Percentiles rank a stretch among this genome's conserved stretches.
These are phyloP conservation scores for Pocota personata DNA, from an alignment of 2,888 invertebrate species.

Conservation along the genomic window DNA sequence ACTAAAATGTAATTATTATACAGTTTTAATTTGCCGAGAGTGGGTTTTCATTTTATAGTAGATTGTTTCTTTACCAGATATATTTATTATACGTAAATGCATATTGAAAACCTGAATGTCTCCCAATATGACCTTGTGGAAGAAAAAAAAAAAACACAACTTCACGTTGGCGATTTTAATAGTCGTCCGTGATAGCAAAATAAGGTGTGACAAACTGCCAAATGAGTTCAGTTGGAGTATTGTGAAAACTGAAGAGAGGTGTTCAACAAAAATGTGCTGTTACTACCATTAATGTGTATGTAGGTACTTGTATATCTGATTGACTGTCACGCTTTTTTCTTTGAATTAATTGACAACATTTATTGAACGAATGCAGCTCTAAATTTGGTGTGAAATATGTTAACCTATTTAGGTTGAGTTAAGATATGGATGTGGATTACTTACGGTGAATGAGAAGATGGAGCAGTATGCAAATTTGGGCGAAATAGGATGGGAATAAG, in stretches of 20 bases:
- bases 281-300: neutral
- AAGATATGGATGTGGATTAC: neutral
- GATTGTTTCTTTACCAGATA: constrained; percentile 1
- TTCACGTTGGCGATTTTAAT: neutral
- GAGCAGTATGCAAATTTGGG: too few species aligned
- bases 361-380: constrained; percentile 7
- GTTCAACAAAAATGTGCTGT: constrained; percentile 1
- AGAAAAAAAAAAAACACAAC: neutral
- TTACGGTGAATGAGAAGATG: neutral
- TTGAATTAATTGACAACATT: constrained; percentile 27
- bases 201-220: constrained; percentile 23
- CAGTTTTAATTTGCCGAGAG: neutral
- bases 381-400: constrained; percentile 35
- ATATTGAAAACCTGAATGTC: neutral
- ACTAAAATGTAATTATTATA: constrained; percentile 30
- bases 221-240: constrained; percentile 8
- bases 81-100: neutral
- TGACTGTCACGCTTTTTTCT: constrained; percentile 17
- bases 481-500: too few species aligned
- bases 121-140: neutral
- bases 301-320: neutral
- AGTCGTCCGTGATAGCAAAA: constrained; percentile 5
- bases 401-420: neutral
- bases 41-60: neutral
- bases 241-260: constrained; percentile 14